Evolutionary conservation across 1,140 invertebrate species (phyloP).

Genomic region (Platorchestia sp.): DNA sequence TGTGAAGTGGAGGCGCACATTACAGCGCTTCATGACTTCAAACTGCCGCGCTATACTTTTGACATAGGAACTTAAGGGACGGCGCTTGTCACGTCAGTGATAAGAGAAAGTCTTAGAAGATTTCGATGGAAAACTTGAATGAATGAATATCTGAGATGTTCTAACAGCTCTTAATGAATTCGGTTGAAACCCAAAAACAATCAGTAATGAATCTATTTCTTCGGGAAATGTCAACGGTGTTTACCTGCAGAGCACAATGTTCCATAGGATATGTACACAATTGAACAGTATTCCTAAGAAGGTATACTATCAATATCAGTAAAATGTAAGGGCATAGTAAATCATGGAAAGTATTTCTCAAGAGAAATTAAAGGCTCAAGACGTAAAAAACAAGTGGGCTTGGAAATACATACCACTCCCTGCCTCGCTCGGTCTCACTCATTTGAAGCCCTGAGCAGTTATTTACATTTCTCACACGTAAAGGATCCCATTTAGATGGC

Average conservation of each 20-base stretch:
- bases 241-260: neutral
- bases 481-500: slow-evolving; percentile 53
- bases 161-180: neutral
- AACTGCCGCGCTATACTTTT: slow-evolving; percentile 9
- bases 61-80: neutral
- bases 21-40: slow-evolving; percentile 34
- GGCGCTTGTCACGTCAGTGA: neutral
- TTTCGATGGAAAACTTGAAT: neutral
- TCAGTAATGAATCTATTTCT: neutral
- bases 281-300: neutral
- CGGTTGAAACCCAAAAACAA: neutral
- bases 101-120: neutral
- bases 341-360: neutral
- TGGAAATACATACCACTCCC: neutral
- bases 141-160: neutral
- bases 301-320: neutral
- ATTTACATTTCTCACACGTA: slow-evolving; percentile 55
- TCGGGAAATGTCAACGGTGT: neutral
- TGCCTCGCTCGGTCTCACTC: neutral
- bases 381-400: neutral
- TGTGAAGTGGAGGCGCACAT: slow-evolving; percentile 19
- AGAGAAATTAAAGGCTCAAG: neutral
- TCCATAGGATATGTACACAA: neutral
- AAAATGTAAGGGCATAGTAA: neutral
- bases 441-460: slow-evolving; percentile 29